These are phyloP conservation scores for Pseudachorutes palmiensis DNA, from an alignment of 1,140 invertebrate species.

Conservation along the genomic window DNA sequence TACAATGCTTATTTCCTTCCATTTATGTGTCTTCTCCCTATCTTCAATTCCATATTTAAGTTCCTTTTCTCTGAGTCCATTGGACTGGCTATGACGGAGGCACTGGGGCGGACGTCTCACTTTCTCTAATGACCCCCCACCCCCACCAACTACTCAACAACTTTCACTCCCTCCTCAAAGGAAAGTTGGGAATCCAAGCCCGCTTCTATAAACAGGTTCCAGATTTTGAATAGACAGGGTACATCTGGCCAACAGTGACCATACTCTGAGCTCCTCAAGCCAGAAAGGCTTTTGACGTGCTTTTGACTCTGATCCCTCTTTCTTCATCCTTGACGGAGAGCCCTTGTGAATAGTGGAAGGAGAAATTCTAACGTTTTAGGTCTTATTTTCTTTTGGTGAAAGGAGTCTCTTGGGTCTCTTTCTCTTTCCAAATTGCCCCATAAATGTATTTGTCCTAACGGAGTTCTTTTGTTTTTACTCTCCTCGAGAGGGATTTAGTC, in stretches of 20 bases:
- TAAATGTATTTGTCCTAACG: constrained; percentile 2
- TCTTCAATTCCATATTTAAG: constrained; percentile 12
- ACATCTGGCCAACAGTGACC: too few relatives aligned
- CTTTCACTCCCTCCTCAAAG: constrained; percentile 3
- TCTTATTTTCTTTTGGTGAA: constrained; percentile 6
- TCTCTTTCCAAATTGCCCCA: constrained; percentile 3
- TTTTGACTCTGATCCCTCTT: too few relatives aligned
- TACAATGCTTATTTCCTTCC: neutral
- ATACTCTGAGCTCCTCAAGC: too few relatives aligned
- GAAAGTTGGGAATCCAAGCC: too few relatives aligned
- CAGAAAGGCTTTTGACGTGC: too few relatives aligned
- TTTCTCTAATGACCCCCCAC: constrained; percentile 8
- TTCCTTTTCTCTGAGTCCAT: constrained; percentile 7
- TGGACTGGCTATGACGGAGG: neutral
- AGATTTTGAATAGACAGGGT: neutral
- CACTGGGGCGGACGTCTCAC: neutral
- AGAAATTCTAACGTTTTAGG: neutral
- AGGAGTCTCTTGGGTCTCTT: constrained; percentile 3
- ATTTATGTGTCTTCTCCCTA: too few relatives aligned
- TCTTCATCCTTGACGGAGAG: neutral
- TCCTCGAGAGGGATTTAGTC: neutral
- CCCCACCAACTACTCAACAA: too few relatives aligned
- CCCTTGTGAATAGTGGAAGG: neutral
- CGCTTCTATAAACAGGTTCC: neutral
- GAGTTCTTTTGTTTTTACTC: constrained; percentile 6